Evolutionary conservation across 1,140 invertebrate species (phyloP).

Genomic region (Battus philenor): DNA sequence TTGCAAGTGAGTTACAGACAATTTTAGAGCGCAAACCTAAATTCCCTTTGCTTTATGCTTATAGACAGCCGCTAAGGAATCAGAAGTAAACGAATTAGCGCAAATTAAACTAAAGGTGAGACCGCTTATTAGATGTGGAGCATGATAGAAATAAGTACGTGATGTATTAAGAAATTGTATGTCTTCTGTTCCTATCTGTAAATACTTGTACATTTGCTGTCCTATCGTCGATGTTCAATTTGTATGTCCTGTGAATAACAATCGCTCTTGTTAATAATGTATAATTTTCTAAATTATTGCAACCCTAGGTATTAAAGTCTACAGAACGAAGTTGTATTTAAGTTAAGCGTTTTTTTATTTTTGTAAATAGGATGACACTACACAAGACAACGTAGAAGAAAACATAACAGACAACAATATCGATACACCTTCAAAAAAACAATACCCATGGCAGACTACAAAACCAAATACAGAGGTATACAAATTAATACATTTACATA

Average conservation of each 20-base stretch:
- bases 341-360: no score
- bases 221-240: slow-evolving; percentile 24
- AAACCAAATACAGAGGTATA: slow-evolving; percentile 66
- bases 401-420: slow-evolving; percentile 36
- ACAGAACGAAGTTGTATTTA: no score
- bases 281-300: slow-evolving; percentile 57
- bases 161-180: slow-evolving; percentile 1
- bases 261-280: slow-evolving; percentile 21
- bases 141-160: slow-evolving; percentile 29
- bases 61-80: slow-evolving; percentile 55
- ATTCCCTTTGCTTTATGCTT: slow-evolving; percentile 48
- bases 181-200: slow-evolving; percentile 36
- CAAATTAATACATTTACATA: slow-evolving; percentile 22
- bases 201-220: slow-evolving; percentile 34
- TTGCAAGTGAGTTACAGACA: no score
- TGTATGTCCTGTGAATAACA: slow-evolving; percentile 49
- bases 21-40: no score
- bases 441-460: slow-evolving; percentile 52
- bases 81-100: slow-evolving; percentile 45
- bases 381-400: slow-evolving; percentile 41
- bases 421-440: slow-evolving; percentile 48
- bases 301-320: no score
- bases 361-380: slow-evolving; percentile 54
- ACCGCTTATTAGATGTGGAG: slow-evolving; percentile 19
- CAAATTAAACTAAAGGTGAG: slow-evolving; percentile 68